Evolutionary conservation across 2,888 invertebrate species (phyloP).

Genomic region (Thymelicus sylvestris): DNA sequence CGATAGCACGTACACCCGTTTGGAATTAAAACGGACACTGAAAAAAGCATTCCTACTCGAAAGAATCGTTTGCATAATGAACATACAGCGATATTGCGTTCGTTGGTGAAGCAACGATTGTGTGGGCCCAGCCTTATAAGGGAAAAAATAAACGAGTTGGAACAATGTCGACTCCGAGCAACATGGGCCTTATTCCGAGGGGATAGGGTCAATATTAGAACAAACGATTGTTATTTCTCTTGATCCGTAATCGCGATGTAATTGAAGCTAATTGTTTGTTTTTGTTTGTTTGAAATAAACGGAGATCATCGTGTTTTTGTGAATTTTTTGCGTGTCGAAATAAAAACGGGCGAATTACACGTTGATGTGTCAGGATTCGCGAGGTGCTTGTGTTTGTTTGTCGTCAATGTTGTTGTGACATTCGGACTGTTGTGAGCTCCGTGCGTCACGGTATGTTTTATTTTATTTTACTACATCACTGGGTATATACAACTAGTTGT

Average conservation of each 20-base stretch:
- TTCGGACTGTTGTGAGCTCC: no score
- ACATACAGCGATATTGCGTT: constrained; percentile 58
- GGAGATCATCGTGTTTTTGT: constrained; percentile 41
- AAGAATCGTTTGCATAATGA: constrained; percentile 72
- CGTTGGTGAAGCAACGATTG: constrained; percentile 45
- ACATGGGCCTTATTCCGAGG: constrained; percentile 25
- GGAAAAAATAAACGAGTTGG: constrained; percentile 41
- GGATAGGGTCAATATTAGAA: constrained; percentile 32
- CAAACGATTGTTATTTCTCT: constrained; percentile 31
- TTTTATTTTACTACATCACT: no score
- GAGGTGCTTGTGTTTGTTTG: constrained; percentile 12
- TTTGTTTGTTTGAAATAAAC: constrained; percentile 41
- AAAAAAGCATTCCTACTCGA: constrained; percentile 59
- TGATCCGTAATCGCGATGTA: constrained; percentile 45
- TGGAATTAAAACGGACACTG: constrained; percentile 58
- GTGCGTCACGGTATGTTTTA: no score
- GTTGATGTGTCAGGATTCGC: constrained; percentile 19
- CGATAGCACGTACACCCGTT: constrained; percentile 59
- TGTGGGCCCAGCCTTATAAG: constrained; percentile 49
- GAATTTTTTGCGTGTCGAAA: constrained; percentile 36
- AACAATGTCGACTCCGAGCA: neutral
- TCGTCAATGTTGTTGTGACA: no score
- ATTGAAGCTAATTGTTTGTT: constrained; percentile 45
- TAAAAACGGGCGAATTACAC: constrained; percentile 28
- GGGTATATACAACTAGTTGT: neutral